These are phyloP conservation scores for Epinotia brunnichana DNA, from an alignment of 2,888 invertebrate species.

Conservation along the genomic window DNA sequence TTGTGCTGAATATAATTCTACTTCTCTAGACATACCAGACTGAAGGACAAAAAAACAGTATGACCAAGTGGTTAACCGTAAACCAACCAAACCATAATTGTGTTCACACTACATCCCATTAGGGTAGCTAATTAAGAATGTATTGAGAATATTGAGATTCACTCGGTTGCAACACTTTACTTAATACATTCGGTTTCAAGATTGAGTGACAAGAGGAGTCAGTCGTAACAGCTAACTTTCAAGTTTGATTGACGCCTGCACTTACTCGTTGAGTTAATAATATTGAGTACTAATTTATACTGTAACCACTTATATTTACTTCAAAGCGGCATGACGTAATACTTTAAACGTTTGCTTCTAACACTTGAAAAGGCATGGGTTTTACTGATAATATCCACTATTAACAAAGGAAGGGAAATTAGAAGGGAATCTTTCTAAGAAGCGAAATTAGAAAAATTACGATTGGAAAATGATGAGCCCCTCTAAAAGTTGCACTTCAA, in stretches of 20 bases:
- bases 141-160: constrained; percentile 25
- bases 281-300: constrained; percentile 64
- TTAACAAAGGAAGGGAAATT: background rate
- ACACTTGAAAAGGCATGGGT: constrained; percentile 12
- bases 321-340: constrained; percentile 60
- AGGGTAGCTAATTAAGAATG: constrained; percentile 13
- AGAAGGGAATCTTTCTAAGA: background rate
- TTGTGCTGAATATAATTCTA: background rate
- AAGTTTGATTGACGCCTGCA: constrained; percentile 60
- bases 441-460: no score
- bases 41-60: background rate
- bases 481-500: background rate
- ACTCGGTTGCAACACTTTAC: constrained; percentile 39
- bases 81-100: background rate
- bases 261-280: constrained; percentile 50
- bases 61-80: background rate
- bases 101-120: background rate
- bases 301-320: constrained; percentile 59
- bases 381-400: constrained; percentile 17
- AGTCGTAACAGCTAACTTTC: constrained; percentile 52
- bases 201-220: constrained; percentile 41
- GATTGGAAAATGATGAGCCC: no score
- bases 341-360: constrained; percentile 50
- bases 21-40: background rate
- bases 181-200: constrained; percentile 38